Evolutionary conservation across 2,113 vertebrate genomes (phyloP), one percentile per base, ranked within the genome.

Genomic region (Tetrao urogallus): DNA sequence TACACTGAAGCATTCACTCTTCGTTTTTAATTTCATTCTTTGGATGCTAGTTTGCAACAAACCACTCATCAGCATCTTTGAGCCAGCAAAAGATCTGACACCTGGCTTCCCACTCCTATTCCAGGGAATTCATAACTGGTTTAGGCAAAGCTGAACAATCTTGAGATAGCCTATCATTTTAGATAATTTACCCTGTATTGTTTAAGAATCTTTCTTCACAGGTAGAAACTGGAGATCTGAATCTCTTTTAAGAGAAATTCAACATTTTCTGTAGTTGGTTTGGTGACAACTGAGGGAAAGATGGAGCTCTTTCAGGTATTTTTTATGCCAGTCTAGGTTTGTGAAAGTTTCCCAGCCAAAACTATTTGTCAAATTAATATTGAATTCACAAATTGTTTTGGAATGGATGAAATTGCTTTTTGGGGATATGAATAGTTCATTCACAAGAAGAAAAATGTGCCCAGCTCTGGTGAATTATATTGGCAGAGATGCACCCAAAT

Each of bases 1-100:
- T 52, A 88, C 88, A 90, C 80, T 84, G 85, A 97, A 97, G 90
- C 96, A 95, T 97, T 96, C 90, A 96, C 95, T 96, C 88, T 80
- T 95, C 86, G 86, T 86, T 92, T 95, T 92, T 57, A 92, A 94
- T 90, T 97, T 95, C 85, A 95, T 92, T 94, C 92, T 83, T 96
- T 96, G 96, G 90, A 95, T 96, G 86, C 70, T 63, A 30, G 54
- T 96, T 95, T 97, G 73, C 88, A 83, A 78, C 76, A 96, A 94
- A 79, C 90, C 89, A 94, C 89, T 91, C 47, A 2, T 83, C 95
- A 96, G 65, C 75, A 69, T 42, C 77, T 96, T 71, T 95, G 85
- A 96, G 91, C 54, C 88, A 93, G 77, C 89, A 91, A 88, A 97
- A 97, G 94, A 96, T 84, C 65, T 75, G 58, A 89, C 84, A 92